Evolutionary conservation across 1,140 invertebrate species (phyloP), one percentile per base, ranked within the genome.

Genomic region (Aplysia californica): DNA sequence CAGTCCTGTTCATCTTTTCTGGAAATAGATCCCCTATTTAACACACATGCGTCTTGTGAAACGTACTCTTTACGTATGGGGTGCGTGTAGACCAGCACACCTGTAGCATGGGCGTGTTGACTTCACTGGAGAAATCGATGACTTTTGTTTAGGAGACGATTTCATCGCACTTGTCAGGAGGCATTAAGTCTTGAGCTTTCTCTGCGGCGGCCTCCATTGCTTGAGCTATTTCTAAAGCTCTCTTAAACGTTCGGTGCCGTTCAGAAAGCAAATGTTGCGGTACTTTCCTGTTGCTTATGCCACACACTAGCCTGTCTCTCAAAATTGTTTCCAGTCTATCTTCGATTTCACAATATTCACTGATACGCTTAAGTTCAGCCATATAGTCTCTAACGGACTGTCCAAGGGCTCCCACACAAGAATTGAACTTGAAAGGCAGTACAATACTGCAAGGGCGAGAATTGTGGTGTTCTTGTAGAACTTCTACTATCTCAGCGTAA

Each of bases 301-400:
- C 80, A 65, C 69, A 74, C 21, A 83, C 81, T 0, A 83, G 68
- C n/a, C 78, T 59, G 44, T 83, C 81, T 61, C 79, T 26, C 10
- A 82, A 64, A 61, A 74, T 74, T 5, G 58, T 56, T 31, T 83
- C 59, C 18, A 83, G 65, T 3, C 55, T 79, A 29, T 56, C 68
- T n/a, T 41, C 33, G 65, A 67, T 81, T 5, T 81, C 61, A 71
- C 80, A 83, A 65, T 78, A 69, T 78, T 79, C 73, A 20, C 64
- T 33, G 6, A 82, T 2, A 38, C 44, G 36, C 31, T 68, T 72
- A 5, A 82, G 66, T 65, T 75, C 76, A 10, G 77, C 75, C 23
- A 79, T 56, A 71, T 72, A 81, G n/a, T 35, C 33, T 10, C 56
- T 56, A 3, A 81, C 61, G 39, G 65, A 70, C 65, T 80, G 72